Conservation (phyloP, 2,113 vertebrate genomes). For the Poecilia latipinna region DNA sequence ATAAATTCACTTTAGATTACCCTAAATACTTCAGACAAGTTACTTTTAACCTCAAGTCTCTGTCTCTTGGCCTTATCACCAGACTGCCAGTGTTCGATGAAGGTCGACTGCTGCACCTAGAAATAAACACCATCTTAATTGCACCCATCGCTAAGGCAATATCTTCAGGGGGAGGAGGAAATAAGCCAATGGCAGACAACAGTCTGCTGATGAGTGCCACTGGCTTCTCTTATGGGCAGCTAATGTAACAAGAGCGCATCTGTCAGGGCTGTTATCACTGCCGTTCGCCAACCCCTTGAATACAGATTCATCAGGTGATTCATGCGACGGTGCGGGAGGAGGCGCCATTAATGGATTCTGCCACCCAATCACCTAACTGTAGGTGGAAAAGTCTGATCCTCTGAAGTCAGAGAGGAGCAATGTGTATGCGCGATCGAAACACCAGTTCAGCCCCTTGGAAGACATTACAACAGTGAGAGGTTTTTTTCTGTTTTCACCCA, state of each 20-base stretch:
- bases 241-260: slow-evolving; percentile 56
- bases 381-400: slow-evolving; percentile 23
- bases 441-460: slow-evolving; percentile 10
- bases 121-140: slow-evolving; percentile 62
- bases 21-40: slow-evolving; percentile 49
- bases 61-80: slow-evolving; percentile 60
- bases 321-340: slow-evolving; percentile 12
- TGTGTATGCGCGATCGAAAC: slow-evolving; percentile 6
- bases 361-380: slow-evolving; percentile 14
- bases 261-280: slow-evolving; percentile 30
- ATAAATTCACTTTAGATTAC: slow-evolving; percentile 38
- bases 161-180: slow-evolving; percentile 27
- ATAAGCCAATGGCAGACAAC: slow-evolving; percentile 33
- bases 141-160: slow-evolving; percentile 46
- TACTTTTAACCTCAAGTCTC: slow-evolving; percentile 57
- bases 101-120: slow-evolving; percentile 50
- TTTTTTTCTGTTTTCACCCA: neutral
- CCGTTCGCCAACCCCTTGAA: slow-evolving; percentile 10
- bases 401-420: neutral
- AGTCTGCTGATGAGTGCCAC: slow-evolving; percentile 41
- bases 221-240: slow-evolving; percentile 41
- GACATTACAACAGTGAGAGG: slow-evolving; percentile 41
- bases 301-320: slow-evolving; percentile 44
- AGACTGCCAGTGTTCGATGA: slow-evolving; percentile 57
- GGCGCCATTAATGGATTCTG: slow-evolving; percentile 30